Evolutionary conservation across 2,113 vertebrate genomes (phyloP).

Genomic region (Periophthalmus modestus): DNA sequence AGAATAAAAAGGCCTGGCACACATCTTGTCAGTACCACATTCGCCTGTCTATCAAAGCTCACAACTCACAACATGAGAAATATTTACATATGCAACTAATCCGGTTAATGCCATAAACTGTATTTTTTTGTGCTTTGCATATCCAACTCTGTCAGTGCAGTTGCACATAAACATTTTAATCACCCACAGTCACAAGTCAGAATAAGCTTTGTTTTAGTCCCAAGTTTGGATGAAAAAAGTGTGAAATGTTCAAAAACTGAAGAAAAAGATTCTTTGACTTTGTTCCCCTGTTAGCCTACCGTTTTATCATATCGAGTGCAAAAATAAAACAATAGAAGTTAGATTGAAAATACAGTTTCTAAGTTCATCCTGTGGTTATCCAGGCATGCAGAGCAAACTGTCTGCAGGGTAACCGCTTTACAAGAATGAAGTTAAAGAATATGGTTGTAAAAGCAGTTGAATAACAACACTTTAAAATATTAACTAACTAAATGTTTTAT

Average conservation of each 20-base stretch:
- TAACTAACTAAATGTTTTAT: not conserved
- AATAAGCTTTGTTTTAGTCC: not conserved
- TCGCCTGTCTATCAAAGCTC: constrained; percentile 55
- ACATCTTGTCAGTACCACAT: constrained; percentile 27
- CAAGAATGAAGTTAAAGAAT: too few relatives aligned
- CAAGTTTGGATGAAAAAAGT: not conserved
- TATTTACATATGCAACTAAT: constrained; percentile 55
- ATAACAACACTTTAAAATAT: too few relatives aligned
- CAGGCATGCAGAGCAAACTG: too few relatives aligned
- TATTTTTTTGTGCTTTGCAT: constrained; percentile 17
- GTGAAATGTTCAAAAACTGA: not conserved
- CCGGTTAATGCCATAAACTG: constrained; percentile 39
- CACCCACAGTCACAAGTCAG: not conserved
- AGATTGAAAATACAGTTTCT: too few relatives aligned
- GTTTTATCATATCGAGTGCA: too few relatives aligned
- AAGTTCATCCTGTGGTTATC: too few relatives aligned
- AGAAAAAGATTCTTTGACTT: not conserved
- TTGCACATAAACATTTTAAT: not conserved
- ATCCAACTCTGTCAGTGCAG: not conserved
- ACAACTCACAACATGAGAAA: constrained; percentile 36
- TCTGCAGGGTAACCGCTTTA: too few relatives aligned
- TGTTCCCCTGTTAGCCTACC: too few relatives aligned
- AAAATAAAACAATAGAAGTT: not conserved
- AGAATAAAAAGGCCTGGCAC: constrained; percentile 41
- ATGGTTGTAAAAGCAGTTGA: too few relatives aligned